These are phyloP conservation scores for Aphrophora alni DNA, from an alignment of 2,888 invertebrate genomes.

Conservation along the genomic window DNA sequence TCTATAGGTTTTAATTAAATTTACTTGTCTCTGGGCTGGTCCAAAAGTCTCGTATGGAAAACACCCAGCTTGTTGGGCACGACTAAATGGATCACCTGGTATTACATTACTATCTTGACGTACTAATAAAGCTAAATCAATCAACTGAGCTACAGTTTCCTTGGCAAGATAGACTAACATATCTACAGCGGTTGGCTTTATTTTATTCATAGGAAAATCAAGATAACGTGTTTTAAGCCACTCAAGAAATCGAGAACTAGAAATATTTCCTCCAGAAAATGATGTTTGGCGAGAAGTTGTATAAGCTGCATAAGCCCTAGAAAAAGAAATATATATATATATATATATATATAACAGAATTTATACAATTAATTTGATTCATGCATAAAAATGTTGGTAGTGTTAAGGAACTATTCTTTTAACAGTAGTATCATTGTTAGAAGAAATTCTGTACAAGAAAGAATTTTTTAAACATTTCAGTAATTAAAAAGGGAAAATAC, in stretches of 20 bases:
- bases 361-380: too few species aligned
- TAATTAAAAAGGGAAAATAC: too few species aligned
- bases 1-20: too few species aligned
- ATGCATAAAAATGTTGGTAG: too few species aligned
- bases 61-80: conserved; percentile 22
- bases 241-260: conserved; percentile 35
- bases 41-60: conserved; percentile 25
- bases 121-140: conserved; percentile 82
- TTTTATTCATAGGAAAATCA: conserved; percentile 52
- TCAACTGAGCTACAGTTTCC: conserved; percentile 88
- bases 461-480: too few species aligned
- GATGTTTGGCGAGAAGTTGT: conserved; percentile 44
- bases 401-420: too few species aligned
- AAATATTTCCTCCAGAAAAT: conserved; percentile 41
- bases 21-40: conserved; percentile 19
- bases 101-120: conserved; percentile 76
- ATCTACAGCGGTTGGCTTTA: conserved; percentile 67
- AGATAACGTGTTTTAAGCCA: conserved; percentile 40
- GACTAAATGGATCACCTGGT: conserved; percentile 68
- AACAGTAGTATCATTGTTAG: too few species aligned
- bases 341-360: too few species aligned
- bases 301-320: too few species aligned
- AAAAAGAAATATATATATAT: too few species aligned
- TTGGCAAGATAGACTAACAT: conserved; percentile 86
- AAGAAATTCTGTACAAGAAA: too few species aligned